Conservation (phyloP, 1,140 invertebrate species). For the Tetraneura akinire region DNA sequence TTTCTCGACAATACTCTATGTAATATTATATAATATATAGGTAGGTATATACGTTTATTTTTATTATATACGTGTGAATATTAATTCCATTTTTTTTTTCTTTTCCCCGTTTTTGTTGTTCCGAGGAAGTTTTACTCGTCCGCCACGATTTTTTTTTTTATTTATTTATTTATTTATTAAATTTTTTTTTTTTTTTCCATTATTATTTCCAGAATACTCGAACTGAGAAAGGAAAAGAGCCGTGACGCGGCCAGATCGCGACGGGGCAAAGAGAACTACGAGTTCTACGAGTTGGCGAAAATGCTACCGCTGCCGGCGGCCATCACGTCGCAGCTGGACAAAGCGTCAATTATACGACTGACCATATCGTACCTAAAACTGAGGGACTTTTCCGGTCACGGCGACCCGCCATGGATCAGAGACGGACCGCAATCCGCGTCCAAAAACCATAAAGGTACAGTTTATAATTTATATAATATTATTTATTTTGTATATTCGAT, state of each 20-base stretch:
- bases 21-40: too few relatives aligned
- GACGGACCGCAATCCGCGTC: conserved; percentile 70
- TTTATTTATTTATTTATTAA: conserved; percentile 14
- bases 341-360: conserved; percentile 96
- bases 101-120: neutral
- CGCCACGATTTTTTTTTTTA: conserved; percentile 6
- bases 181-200: too few relatives aligned
- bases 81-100: neutral
- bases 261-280: conserved; percentile 96
- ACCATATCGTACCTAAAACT: conserved; percentile 97
- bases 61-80: conserved; percentile 32
- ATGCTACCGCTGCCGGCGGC: conserved; percentile 94
- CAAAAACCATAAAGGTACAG: conserved; percentile 78
- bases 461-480: too few relatives aligned
- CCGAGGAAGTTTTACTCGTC: neutral
- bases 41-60: too few relatives aligned
- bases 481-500: too few relatives aligned
- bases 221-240: conserved; percentile 95
- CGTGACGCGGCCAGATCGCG: conserved; percentile 91
- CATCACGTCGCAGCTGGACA: conserved; percentile 97
- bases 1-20: too few relatives aligned
- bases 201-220: conserved; percentile 81
- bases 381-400: conserved; percentile 90
- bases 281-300: conserved; percentile 97
- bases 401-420: conserved; percentile 90